A percentile compares a stretch with the other conserved stretches of the same genome.
These are phyloP conservation scores for Eutolmus rufibarbis DNA, from an alignment of 2,888 invertebrate species.

Conservation along the genomic window DNA sequence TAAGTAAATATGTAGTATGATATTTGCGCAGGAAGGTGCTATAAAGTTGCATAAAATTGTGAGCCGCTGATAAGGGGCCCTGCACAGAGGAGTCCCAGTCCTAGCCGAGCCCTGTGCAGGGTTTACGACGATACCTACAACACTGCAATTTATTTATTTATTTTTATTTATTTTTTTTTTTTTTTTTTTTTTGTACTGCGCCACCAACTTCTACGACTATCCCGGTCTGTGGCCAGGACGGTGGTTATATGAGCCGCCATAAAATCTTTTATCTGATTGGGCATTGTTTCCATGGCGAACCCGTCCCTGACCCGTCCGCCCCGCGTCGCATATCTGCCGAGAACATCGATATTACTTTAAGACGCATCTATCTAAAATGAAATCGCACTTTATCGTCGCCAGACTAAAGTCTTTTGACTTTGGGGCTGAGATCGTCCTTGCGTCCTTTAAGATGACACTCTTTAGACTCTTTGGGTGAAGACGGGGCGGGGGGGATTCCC, in stretches of 20 bases:
- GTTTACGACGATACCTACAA: neutral
- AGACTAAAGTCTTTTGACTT: neutral
- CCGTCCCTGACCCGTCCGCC: neutral
- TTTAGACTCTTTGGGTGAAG: neutral
- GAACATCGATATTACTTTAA: conserved; percentile 26
- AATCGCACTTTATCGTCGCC: conserved; percentile 17
- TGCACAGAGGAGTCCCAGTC: neutral
- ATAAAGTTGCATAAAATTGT: conserved; percentile 16
- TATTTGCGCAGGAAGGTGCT: conserved; percentile 6
- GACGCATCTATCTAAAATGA: conserved; percentile 23
- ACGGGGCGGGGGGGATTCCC: neutral
- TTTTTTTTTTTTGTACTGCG: neutral
- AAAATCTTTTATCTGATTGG: conserved; percentile 3
- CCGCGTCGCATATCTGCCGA: neutral
- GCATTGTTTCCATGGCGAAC: neutral
- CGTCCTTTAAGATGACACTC: conserved; percentile 27
- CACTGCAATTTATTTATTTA: no score
- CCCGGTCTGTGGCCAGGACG: neutral
- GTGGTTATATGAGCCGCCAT: conserved; percentile 6
- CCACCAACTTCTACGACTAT: neutral
- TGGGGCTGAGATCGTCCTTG: neutral
- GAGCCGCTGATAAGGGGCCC: neutral
- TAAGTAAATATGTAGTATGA: conserved; percentile 12
- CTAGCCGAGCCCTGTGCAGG: neutral
- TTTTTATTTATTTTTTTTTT: no score